phyloP scores from a whole-genome alignment of 2,797 vertebrate genomes.

The Trachops cirrhosus region DNA sequence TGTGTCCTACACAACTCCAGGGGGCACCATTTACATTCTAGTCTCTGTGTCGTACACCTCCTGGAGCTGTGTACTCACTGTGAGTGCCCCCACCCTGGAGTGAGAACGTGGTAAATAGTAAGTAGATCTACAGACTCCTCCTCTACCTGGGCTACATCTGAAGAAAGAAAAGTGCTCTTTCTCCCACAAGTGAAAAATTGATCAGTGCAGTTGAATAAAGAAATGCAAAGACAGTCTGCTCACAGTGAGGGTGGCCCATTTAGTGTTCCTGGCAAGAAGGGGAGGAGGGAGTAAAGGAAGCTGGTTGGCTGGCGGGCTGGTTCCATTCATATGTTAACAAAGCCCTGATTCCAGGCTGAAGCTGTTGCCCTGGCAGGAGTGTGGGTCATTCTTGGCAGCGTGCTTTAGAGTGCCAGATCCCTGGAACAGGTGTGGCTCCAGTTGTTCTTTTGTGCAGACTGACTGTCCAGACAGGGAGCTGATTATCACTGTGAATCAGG shows the following conservation, averaged over 20 bases:
- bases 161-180: conserved; percentile 35
- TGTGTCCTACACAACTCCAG: neutral
- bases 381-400: conserved; percentile 78
- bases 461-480: conserved; percentile 69
- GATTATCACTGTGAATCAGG: conserved; percentile 78
- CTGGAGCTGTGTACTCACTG: neutral
- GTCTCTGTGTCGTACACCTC: neutral
- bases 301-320: conserved; percentile 20
- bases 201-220: conserved; percentile 13
- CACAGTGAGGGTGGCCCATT: conserved; percentile 55
- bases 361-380: conserved; percentile 82
- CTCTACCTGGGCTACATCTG: neutral
- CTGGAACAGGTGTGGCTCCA: conserved; percentile 79
- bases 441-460: conserved; percentile 76
- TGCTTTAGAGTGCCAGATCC: conserved; percentile 81
- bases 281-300: conserved; percentile 25
- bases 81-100: neutral
- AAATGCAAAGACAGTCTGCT: neutral
- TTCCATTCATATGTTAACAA: conserved; percentile 76
- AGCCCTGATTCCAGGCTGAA: conserved; percentile 79
- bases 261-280: conserved; percentile 33
- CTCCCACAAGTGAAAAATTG: conserved; percentile 32
- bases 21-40: neutral
- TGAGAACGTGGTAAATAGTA: neutral
- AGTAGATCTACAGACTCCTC: neutral